Base-by-base conservation (phyloP, 2,797 vertebrate genomes). In the Oreochromis grahami region DNA sequence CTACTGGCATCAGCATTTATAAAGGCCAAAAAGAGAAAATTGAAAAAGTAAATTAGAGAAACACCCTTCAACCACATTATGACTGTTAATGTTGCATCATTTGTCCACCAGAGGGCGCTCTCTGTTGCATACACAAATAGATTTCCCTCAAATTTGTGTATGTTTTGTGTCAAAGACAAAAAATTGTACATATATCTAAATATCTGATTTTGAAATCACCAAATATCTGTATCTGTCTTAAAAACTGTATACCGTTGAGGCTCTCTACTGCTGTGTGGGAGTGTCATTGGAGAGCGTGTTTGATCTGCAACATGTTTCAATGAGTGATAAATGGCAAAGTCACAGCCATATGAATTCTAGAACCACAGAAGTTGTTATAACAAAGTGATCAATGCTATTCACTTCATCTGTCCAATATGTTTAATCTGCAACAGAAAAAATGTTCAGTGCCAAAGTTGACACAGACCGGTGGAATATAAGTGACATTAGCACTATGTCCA, bases 1-100 rank as follows among this genome's bases (percentile, higher is more conserved):
- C n/a, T 52, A 12, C 10, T 21, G 19, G 34, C 11, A 13, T 14
- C 34, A 8, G 34, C 7, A 65, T 65, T 65, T 65, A 38, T 65
- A 41, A 65, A 41, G 0, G 4, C 7, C 36, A 38, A 65, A 21
- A 21, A 8, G 3, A 38, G 32, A 21, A 65, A n/a, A 65, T 38
- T 21, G 19, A 65, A 8, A 65, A 65, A 65, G 34, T 63, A 65
- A 65, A 65, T 65, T 38, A 14, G 34, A 41, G 60, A 65, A 65
- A 65, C 34, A 41, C 60, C 60, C 60, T 65, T 65, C 60, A 65
- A 65, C n/a, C 34, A 65, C 7, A 65, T 65, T 63, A 65, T n/a
- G 34, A 65, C 58, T 5, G 2, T 38, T 65, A 2, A 65, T 38
- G 11, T 65, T 38, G 11, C 60, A 38, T 65, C 1, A 13, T 65